Base-by-base conservation (phyloP, 2,113 vertebrate species). In the Cathartes aura region DNA sequence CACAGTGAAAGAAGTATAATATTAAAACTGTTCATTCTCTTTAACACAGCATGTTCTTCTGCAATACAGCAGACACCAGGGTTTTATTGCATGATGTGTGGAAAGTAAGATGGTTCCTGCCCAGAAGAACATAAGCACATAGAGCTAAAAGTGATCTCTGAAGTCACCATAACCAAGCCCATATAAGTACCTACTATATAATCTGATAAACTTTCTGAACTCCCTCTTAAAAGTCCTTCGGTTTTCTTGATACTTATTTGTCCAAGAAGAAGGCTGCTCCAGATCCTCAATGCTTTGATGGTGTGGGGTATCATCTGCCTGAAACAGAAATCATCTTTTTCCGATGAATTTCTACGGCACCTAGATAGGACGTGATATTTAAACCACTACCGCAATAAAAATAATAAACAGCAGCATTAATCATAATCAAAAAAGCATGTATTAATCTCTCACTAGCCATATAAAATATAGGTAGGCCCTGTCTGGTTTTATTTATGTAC, bases 401-500 rank as follows among this genome's bases (percentile, higher is more conserved):
- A 94, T 72, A 97, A 90, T 93, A 92, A 95, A 92, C 95, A 91
- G 42, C 70, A 59, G 59, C 67, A 93, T 92, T 94, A 94, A 95
- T 96, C 95, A 85, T 72, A 75, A 95, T 95, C 68, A 96, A 85
- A 95, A 96, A 96, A 93, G 22, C 93, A 87, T 58, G 71, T 95
- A 94, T 96, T 93, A 66, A 60, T 72, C 87, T 97, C 78, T 94
- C 81, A 23, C 66, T 70, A 73, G 73, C 70, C 70, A 73, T 76
- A 93, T 79, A 96, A 96, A 96, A 94, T 85, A 94, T 62, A 94
- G 73, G 96, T 91, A 94, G 22, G 38, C 40, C 29, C 76, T 84
- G 89, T 87, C 93, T 87, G 83, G 13, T 85, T 92, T 96, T 96
- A 97, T 97, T 97, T 93, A 96, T 93, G 64, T 42, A 38, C 70